Base-by-base conservation (phyloP, 2,113 vertebrate genomes). In the Taurulus bubalis region DNA sequence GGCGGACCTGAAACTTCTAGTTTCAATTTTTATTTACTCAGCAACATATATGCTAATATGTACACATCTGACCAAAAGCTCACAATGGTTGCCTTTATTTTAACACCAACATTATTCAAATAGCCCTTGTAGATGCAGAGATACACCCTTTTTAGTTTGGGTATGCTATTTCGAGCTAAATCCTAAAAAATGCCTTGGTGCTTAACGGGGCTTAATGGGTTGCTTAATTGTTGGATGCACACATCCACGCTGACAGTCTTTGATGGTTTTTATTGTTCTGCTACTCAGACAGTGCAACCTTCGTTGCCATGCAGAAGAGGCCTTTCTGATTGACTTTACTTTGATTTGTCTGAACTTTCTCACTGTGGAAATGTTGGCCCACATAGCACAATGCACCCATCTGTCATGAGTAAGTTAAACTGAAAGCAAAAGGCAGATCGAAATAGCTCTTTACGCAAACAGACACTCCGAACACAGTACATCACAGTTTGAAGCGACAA, bases 341-440 rank as follows among this genome's bases (percentile, higher is more conserved):
- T 80, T 86, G 36, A 83, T 77, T 80, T 36, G 49, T 85, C 55
- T 74, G 79, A 82, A 88, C 70, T 65, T 82, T 83, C 22, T 73
- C 1, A 0, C 49, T 55, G 55, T 58, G 22, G 20, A 77, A 73
- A 8, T 38, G 0, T 65, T 81, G 77, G 75, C 45, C 42, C 55
- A 42, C 73, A 80, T 32, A 22, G 82, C 70, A 91, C 79, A 81
- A 82, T 78, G 82, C 73, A 69, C 69, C 83, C 77, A 90, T 90
- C 24, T 89, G 80, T 85, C 86, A 65, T 68, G 76, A 77, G 49
- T 78, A 59, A 85, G 71, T 77, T 74, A 79, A 83, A 87, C 72
- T 67, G 66, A 85, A 86, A 75, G 62, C 71, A 86, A 85, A 85
- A 80, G 72, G 56, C 71, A 67, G 0, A 58, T 89, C 69, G 83